phyloP scores from a whole-genome alignment of 1,140 invertebrate genomes.

The Danaus melanippus region DNA sequence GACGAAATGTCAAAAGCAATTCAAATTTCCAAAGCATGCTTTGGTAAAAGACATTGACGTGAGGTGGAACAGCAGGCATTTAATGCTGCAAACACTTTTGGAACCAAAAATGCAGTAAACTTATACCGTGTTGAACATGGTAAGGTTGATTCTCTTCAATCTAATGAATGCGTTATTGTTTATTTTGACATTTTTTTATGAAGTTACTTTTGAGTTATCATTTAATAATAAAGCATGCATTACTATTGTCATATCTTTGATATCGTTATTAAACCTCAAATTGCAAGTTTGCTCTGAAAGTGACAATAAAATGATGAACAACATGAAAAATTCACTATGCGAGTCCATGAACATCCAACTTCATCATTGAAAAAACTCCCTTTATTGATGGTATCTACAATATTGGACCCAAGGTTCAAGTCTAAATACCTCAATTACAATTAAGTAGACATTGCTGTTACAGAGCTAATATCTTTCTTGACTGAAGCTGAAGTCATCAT shows the following conservation, averaged over 20 bases:
- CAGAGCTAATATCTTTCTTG: slow-evolving; percentile 19
- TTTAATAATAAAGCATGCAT: slow-evolving; percentile 21
- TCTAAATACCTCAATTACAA: slow-evolving; percentile 25
- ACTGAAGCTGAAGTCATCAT: background rate
- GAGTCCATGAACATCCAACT: slow-evolving; percentile 26
- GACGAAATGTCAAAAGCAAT: slow-evolving; percentile 33
- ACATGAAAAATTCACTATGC: slow-evolving; percentile 19
- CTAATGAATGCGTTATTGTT: slow-evolving; percentile 16
- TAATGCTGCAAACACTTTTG: slow-evolving; percentile 31
- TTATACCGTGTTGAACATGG: slow-evolving; percentile 30
- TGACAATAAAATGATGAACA: slow-evolving; percentile 15
- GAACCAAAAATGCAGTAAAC: slow-evolving; percentile 38
- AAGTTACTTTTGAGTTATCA: slow-evolving; percentile 23
- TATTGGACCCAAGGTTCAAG: slow-evolving; percentile 36
- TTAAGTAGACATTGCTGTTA: slow-evolving; percentile 24
- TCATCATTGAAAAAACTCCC: slow-evolving; percentile 20
- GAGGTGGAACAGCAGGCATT: slow-evolving; percentile 37
- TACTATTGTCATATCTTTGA: slow-evolving; percentile 18
- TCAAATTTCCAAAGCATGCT: slow-evolving; percentile 23
- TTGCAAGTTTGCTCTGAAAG: slow-evolving; percentile 18
- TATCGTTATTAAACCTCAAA: slow-evolving; percentile 21
- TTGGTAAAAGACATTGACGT: slow-evolving; percentile 38
- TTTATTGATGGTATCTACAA: slow-evolving; percentile 21
- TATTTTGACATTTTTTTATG: slow-evolving; percentile 20
- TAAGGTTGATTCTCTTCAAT: slow-evolving; percentile 15